These are phyloP conservation scores for Fringilla coelebs DNA, from an alignment of 2,797 vertebrate genomes.

Conservation along the genomic window DNA sequence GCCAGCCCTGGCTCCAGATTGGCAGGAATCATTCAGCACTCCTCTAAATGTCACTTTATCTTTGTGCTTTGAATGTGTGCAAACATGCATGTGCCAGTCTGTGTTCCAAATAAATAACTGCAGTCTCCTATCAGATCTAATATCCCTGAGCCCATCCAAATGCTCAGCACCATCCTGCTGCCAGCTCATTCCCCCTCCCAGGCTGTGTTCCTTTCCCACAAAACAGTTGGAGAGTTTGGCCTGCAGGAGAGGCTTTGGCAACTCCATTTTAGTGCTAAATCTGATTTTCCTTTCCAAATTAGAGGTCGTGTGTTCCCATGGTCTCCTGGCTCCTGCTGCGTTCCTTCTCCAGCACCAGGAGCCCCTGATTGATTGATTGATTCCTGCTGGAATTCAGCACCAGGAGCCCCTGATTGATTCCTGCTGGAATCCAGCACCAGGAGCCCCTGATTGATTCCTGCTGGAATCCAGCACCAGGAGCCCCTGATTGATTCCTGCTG, in stretches of 20 bases:
- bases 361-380: no score
- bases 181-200: not conserved
- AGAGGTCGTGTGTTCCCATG: not conserved
- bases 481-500: no score
- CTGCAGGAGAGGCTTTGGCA: constrained; percentile 1
- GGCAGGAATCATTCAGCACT: not conserved
- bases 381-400: no score
- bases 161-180: not conserved
- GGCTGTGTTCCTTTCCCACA: not conserved
- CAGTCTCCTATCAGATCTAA: not conserved
- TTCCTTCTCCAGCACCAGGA: not conserved
- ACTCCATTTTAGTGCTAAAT: not conserved
- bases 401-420: no score
- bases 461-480: no score
- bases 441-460: no score
- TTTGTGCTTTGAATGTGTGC: not conserved
- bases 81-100: not conserved
- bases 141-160: not conserved
- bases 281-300: not conserved
- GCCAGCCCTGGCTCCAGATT: not conserved
- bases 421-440: no score
- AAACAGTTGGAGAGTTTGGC: not conserved
- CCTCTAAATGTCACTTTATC: not conserved
- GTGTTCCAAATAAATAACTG: not conserved
- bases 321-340: not conserved